phyloP scores from a whole-genome alignment of 2,888 invertebrate species.

The Aquatica leii region DNA sequence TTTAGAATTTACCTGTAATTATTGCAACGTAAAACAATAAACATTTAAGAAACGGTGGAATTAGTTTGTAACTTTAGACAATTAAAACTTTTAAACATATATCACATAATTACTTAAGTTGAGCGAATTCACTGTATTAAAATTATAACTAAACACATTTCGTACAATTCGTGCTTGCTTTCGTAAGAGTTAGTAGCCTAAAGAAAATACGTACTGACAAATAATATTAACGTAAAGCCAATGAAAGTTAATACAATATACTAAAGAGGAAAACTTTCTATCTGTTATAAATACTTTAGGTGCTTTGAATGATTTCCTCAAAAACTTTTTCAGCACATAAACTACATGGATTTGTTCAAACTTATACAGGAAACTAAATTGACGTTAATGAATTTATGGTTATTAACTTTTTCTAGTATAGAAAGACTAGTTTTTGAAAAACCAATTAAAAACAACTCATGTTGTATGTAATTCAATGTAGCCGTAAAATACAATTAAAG shows the following conservation, averaged over 20 bases:
- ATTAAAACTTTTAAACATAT: constrained; percentile 22
- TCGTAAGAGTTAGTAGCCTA: constrained; percentile 11
- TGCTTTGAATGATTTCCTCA: no score
- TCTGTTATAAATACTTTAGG: no score
- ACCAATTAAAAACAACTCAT: no score
- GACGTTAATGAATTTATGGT: no score
- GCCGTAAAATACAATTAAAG: no score
- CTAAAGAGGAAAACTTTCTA: constrained; percentile 10
- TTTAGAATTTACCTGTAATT: background rate
- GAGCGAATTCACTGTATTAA: constrained; percentile 10
- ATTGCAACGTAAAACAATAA: background rate
- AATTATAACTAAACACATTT: constrained; percentile 17
- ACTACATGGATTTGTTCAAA: no score
- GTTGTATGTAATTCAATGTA: no score
- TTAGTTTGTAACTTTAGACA: constrained; percentile 11
- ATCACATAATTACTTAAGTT: constrained; percentile 19
- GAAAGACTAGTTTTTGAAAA: no score
- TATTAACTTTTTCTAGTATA: no score
- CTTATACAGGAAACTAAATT: no score
- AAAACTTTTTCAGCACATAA: no score
- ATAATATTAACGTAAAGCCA: constrained; percentile 18
- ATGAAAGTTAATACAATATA: constrained; percentile 17
- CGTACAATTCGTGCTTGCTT: background rate
- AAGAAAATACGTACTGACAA: constrained; percentile 23
- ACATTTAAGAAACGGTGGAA: background rate